Conservation (phyloP, 2,113 vertebrate genomes). For the Leptobrachium leishanense region DNA sequence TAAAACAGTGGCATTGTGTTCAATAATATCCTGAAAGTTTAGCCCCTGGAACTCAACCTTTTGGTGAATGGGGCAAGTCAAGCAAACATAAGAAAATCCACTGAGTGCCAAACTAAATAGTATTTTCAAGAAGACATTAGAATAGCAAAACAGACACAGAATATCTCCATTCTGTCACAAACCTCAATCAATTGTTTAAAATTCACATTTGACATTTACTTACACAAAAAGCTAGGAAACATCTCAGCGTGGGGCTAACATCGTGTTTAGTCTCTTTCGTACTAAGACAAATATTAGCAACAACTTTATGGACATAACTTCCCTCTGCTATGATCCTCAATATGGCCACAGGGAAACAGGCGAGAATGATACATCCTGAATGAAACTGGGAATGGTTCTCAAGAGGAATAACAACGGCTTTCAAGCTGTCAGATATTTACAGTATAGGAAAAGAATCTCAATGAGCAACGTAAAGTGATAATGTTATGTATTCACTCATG, state of each 20-base stretch:
- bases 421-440: background rate
- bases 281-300: conserved; percentile 31
- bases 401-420: background rate
- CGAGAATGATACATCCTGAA: conserved; percentile 13
- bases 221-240: conserved; percentile 30
- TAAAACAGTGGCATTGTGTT: conserved; percentile 11
- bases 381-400: background rate
- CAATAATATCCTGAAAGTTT: conserved; percentile 9
- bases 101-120: background rate
- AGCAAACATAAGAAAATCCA: conserved; percentile 16
- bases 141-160: conserved; percentile 16
- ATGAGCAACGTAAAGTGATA: too few species aligned
- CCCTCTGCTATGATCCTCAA: conserved; percentile 3
- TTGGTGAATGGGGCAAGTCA: background rate
- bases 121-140: conserved; percentile 5
- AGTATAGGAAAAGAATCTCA: too few species aligned
- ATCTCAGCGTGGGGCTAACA: conserved; percentile 11
- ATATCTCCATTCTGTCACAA: background rate
- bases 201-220: conserved; percentile 19
- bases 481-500: too few species aligned
- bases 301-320: background rate
- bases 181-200: conserved; percentile 30
- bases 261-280: conserved; percentile 31
- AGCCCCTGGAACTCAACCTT: conserved; percentile 14
- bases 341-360: conserved; percentile 9